These are phyloP conservation scores for Polydrusus tereticollis DNA, from an alignment of 2,888 invertebrate species.

Conservation along the genomic window DNA sequence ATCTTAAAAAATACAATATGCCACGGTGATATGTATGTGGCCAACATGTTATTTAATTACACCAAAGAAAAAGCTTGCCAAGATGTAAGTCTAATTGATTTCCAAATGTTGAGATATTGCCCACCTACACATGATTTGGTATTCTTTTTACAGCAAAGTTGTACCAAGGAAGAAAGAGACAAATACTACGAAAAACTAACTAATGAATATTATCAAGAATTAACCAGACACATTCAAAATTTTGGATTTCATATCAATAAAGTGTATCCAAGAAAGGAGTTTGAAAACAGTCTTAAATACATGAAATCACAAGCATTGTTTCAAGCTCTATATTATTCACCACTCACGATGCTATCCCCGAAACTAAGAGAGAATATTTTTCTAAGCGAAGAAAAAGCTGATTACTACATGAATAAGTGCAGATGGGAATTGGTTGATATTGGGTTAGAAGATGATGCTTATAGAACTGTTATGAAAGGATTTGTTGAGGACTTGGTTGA, in stretches of 20 bases:
- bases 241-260: slow-evolving; percentile 49
- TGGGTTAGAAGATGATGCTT: slow-evolving; percentile 24
- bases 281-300: slow-evolving; percentile 51
- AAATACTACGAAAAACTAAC: slow-evolving; percentile 49
- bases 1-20: slow-evolving; percentile 63
- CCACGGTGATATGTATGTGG: slow-evolving; percentile 62
- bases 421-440: neutral
- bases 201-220: slow-evolving; percentile 53
- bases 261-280: slow-evolving; percentile 53
- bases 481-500: neutral
- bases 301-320: slow-evolving; percentile 51
- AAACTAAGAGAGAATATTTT: slow-evolving; percentile 50
- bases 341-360: slow-evolving; percentile 44
- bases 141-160: slow-evolving; percentile 54
- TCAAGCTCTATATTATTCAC: slow-evolving; percentile 47
- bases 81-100: slow-evolving; percentile 60
- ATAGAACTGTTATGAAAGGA: slow-evolving; percentile 14
- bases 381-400: slow-evolving; percentile 46
- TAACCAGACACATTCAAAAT: slow-evolving; percentile 47
- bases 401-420: neutral
- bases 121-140: slow-evolving; percentile 76
- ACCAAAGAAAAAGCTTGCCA: slow-evolving; percentile 45
- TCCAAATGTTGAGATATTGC: slow-evolving; percentile 67
- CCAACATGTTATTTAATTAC: slow-evolving; percentile 58
- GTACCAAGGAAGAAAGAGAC: slow-evolving; percentile 50